A percentile compares a stretch with the other conserved stretches of the same genome.
phyloP scores from a whole-genome alignment of 2,797 vertebrate species.

The Eleutherodactylus coqui region DNA sequence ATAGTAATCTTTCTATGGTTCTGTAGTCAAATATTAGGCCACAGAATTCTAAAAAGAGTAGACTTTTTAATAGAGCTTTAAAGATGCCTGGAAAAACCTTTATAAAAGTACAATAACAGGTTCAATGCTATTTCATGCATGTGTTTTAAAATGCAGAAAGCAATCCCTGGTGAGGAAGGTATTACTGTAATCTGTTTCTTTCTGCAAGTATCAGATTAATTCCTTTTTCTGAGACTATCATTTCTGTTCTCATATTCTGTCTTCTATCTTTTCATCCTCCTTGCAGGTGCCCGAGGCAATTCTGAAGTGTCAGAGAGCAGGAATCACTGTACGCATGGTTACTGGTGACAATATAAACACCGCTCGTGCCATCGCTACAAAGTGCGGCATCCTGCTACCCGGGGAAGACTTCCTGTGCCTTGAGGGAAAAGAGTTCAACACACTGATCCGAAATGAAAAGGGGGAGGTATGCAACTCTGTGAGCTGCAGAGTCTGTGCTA shows the following conservation, averaged over 20 bases:
- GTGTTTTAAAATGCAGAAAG: no score
- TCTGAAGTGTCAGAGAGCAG: constrained; percentile 89
- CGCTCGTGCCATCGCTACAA: constrained; percentile 93
- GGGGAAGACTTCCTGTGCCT: constrained; percentile 92
- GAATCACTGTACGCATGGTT: constrained; percentile 97
- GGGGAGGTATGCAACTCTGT: constrained; percentile 84
- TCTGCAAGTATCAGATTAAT: neutral
- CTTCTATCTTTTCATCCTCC: neutral
- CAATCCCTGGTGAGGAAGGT: no score
- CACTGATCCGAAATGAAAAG: constrained; percentile 92
- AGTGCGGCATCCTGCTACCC: constrained; percentile 92
- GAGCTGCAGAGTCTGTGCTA: neutral
- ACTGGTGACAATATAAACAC: constrained; percentile 99
- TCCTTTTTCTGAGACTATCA: neutral
- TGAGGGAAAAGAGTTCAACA: constrained; percentile 97
- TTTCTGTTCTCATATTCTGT: neutral
- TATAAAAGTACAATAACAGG: no score
- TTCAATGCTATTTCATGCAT: no score
- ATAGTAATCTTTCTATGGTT: no score
- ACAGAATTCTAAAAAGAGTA: no score
- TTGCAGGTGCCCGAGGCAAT: constrained; percentile 91
- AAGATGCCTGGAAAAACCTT: no score
- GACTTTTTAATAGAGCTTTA: no score
- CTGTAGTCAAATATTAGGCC: no score
- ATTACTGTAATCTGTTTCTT: neutral